Percentiles rank a stretch among this genome's conserved stretches.
Evolutionary conservation across 2,113 vertebrate genomes (phyloP).

Genomic region (Phalacrocorax brasilianus): DNA sequence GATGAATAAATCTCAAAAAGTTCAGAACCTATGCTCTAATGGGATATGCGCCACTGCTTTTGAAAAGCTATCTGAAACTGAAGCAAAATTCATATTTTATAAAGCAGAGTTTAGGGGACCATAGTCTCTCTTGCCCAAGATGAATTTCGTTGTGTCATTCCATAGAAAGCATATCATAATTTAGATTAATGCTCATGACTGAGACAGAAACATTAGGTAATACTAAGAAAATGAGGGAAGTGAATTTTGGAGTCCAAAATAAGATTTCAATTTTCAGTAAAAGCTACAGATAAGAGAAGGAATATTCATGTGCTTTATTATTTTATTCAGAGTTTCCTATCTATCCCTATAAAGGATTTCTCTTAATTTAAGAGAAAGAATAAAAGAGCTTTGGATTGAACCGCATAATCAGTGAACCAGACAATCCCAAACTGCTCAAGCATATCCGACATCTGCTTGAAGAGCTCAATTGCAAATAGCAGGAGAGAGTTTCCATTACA

Average conservation of each 20-base stretch:
- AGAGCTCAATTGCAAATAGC: constrained; percentile 11
- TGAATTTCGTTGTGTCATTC: constrained; percentile 13
- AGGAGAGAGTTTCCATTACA: constrained; percentile 29
- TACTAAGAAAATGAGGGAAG: not conserved
- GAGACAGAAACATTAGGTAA: constrained; percentile 12
- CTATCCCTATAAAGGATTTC: constrained; percentile 1
- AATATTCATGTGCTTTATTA: not conserved
- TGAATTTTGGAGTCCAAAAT: not conserved
- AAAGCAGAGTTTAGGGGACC: not conserved
- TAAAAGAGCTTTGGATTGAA: constrained; percentile 45
- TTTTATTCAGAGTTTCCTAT: not conserved
- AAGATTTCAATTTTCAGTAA: constrained; percentile 8
- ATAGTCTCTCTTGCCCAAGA: not conserved
- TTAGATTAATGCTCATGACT: constrained; percentile 25
- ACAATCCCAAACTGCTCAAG: constrained; percentile 38
- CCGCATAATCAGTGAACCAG: constrained; percentile 52
- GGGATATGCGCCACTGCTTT: constrained; percentile 21
- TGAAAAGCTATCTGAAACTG: constrained; percentile 13
- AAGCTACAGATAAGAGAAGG: not conserved
- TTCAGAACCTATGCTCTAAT: constrained; percentile 9
- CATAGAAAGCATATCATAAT: not conserved
- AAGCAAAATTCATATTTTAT: not conserved
- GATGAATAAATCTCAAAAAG: constrained; percentile 9
- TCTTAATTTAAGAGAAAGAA: constrained; percentile 43
- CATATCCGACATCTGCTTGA: constrained; percentile 12